A percentile compares a stretch with the other conserved stretches of the same genome.
These are phyloP conservation scores for Psephotus haematonotus DNA, from an alignment of 2,113 vertebrate genomes.

Conservation along the genomic window DNA sequence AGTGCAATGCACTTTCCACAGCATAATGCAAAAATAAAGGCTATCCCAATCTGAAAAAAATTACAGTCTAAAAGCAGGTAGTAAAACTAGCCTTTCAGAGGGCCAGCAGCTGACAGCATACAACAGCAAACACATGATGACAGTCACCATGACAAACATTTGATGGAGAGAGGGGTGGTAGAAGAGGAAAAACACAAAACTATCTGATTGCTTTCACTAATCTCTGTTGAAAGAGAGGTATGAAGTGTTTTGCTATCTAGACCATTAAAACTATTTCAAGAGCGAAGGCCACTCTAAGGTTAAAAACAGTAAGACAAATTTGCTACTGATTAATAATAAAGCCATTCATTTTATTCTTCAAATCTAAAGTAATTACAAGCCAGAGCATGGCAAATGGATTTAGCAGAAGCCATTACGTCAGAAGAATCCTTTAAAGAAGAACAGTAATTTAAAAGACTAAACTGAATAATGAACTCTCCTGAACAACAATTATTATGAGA, in stretches of 20 bases:
- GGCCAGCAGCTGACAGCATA: neutral
- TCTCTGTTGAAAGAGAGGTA: constrained; percentile 44
- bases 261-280: constrained; percentile 58
- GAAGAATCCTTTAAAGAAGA: constrained; percentile 72
- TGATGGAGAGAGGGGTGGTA: neutral
- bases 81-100: neutral
- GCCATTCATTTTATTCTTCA: constrained; percentile 73
- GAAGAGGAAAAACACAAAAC: neutral
- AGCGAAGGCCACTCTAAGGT: constrained; percentile 66
- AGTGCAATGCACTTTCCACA: neutral
- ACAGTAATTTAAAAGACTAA: constrained; percentile 73
- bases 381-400: constrained; percentile 72
- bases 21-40: neutral
- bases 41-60: neutral
- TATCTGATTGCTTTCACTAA: constrained; percentile 44
- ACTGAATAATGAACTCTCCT: constrained; percentile 73
- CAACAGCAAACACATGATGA: neutral
- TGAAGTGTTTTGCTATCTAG: constrained; percentile 54
- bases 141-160: constrained; percentile 16
- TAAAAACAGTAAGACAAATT: constrained; percentile 74
- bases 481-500: constrained; percentile 74
- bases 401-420: constrained; percentile 68
- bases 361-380: constrained; percentile 74
- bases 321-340: constrained; percentile 75
- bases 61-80: neutral